Conservation (phyloP, 2,113 vertebrate species). For the Peromyscus maniculatus region DNA sequence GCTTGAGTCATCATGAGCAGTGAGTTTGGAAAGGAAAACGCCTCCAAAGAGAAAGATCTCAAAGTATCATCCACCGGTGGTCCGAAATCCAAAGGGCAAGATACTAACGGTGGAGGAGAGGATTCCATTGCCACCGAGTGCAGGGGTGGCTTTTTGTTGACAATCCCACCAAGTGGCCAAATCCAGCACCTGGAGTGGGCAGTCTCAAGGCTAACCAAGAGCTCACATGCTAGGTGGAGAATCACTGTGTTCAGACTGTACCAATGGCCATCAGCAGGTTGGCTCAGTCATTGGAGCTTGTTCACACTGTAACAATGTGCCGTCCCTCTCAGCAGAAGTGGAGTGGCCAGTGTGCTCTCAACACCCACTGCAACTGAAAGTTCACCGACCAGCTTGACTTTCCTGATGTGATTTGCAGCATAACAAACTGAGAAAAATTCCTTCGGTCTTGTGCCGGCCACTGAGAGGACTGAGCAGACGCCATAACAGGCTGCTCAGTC, state of each 20-base stretch:
- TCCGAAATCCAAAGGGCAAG: constrained; percentile 99
- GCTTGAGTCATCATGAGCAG: constrained; percentile 95
- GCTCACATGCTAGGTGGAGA: constrained; percentile 97
- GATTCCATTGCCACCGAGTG: constrained; percentile 93
- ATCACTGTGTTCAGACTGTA: constrained; percentile 96
- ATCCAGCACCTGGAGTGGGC: constrained; percentile 95
- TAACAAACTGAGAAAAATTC: constrained; percentile 97
- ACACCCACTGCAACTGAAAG: constrained; percentile 97
- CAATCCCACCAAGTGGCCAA: constrained; percentile 98
- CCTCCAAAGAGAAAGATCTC: constrained; percentile 97
- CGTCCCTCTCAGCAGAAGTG: constrained; percentile 95
- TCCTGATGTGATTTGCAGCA: constrained; percentile 98
- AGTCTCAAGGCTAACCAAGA: constrained; percentile 98
- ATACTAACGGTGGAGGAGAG: constrained; percentile 98
- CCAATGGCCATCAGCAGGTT: constrained; percentile 93
- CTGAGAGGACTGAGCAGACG: too few species aligned
- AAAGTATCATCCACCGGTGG: constrained; percentile 89
- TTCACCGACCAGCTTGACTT: constrained; percentile 97
- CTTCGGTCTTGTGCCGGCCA: constrained; percentile 92
- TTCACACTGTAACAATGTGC: constrained; percentile 98
- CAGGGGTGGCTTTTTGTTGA: constrained; percentile 98
- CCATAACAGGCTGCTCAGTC: too few species aligned
- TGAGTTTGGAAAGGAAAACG: constrained; percentile 99
- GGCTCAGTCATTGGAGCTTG: constrained; percentile 98
- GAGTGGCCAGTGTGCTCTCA: constrained; percentile 94